Conservation (phyloP, 2,113 vertebrate species). For the Alligator mississippiensis region DNA sequence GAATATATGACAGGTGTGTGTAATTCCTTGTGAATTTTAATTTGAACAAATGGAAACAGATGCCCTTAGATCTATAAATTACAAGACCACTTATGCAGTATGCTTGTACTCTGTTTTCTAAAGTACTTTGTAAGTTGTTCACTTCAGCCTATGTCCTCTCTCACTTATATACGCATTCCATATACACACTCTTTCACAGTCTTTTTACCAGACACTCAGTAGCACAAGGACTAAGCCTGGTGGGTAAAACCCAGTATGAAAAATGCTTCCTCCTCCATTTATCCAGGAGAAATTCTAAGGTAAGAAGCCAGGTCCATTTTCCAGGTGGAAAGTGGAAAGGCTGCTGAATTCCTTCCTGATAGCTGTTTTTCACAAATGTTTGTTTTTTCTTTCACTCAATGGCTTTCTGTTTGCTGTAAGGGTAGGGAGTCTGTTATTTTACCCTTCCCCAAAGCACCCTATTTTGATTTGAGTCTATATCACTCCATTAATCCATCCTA, state of each 20-base stretch:
- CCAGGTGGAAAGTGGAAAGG: not conserved
- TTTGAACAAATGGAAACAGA: not conserved
- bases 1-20: not conserved
- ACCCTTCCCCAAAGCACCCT: not conserved
- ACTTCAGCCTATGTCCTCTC: not conserved
- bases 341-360: not conserved
- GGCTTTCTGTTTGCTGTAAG: not conserved
- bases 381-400: not conserved
- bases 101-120: rapidly evolving
- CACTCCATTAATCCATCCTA: not conserved
- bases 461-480: not conserved
- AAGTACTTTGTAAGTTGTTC: not conserved
- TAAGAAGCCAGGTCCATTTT: not conserved
- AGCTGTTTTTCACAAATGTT: not conserved
- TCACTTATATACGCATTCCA: rapidly evolving
- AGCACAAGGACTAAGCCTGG: not conserved
- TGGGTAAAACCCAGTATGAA: not conserved
- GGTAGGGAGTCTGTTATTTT: not conserved
- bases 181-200: not conserved
- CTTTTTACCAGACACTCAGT: not conserved
- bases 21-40: not conserved
- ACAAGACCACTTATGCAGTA: not conserved
- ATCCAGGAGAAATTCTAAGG: not conserved
- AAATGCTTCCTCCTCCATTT: not conserved
- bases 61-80: rapidly evolving